A percentile compares a stretch with the other conserved stretches of the same genome.
Conservation (phyloP, 2,888 invertebrate genomes). For the Rugalucina vietnamica region DNA sequence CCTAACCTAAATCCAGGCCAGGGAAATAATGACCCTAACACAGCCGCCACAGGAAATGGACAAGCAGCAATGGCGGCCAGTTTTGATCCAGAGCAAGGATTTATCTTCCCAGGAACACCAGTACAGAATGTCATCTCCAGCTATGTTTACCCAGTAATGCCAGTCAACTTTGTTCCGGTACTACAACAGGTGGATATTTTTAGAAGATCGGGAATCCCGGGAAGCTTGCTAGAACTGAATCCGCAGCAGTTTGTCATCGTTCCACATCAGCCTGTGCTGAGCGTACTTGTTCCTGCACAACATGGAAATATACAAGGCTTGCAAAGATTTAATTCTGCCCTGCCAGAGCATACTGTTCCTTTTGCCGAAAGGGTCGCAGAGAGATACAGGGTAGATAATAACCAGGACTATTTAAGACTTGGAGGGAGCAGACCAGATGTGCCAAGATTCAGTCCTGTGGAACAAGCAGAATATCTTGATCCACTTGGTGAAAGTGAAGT, state of each 20-base stretch:
- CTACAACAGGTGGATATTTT: constrained; percentile 42
- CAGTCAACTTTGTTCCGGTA: constrained; percentile 52
- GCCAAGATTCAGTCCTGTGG: background rate
- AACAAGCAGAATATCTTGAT: background rate
- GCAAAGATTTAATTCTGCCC: no score
- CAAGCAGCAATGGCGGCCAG: no score
- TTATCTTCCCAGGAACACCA: constrained; percentile 24
- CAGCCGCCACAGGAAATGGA: no score
- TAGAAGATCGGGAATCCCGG: constrained; percentile 45
- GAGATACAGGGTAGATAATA: background rate
- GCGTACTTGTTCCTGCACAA: constrained; percentile 1
- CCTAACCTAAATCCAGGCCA: background rate
- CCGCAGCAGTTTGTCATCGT: constrained; percentile 53
- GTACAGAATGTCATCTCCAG: constrained; percentile 17
- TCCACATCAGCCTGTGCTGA: constrained; percentile 16
- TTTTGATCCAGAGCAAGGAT: background rate
- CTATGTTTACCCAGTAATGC: constrained; percentile 40
- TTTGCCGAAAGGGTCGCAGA: background rate
- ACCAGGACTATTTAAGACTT: background rate
- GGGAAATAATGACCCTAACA: no score
- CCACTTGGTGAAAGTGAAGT: constrained; percentile 9
- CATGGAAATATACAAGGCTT: background rate
- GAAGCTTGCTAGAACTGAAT: constrained; percentile 34
- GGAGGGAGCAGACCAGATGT: background rate
- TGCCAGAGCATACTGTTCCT: no score